Evolutionary conservation across 2,113 vertebrate genomes (phyloP).

Genomic region (Drymodes brunneopygia): DNA sequence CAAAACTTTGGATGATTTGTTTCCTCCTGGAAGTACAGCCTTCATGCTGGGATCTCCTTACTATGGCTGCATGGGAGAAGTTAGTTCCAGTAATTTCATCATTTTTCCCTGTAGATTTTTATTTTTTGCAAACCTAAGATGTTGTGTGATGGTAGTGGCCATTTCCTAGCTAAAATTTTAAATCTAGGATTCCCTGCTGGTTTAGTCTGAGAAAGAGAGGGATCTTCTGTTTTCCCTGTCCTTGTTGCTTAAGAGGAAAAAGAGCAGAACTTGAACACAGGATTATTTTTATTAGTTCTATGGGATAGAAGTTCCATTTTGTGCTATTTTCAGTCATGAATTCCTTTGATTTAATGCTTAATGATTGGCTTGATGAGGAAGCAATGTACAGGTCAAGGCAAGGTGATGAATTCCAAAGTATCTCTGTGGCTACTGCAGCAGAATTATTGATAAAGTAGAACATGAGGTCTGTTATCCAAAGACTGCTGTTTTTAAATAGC

Average conservation of each 20-base stretch:
- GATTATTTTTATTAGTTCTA: background rate
- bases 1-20: slow-evolving; percentile 89
- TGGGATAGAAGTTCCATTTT: background rate
- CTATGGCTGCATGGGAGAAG: slow-evolving; percentile 94
- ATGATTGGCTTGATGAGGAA: background rate
- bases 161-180: background rate
- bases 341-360: background rate
- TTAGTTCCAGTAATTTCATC: slow-evolving; percentile 52
- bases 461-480: background rate
- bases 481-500: background rate
- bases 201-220: background rate
- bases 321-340: background rate
- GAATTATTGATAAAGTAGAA: background rate
- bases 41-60: slow-evolving; percentile 97
- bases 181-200: background rate
- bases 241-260: background rate
- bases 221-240: background rate
- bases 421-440: background rate
- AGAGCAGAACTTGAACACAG: background rate
- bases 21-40: slow-evolving; percentile 81
- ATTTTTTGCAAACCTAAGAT: background rate
- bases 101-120: background rate
- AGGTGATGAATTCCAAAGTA: background rate
- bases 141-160: background rate
- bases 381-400: background rate